Base-by-base conservation (phyloP, 1,140 invertebrate genomes). In the Drosophila pachea region DNA sequence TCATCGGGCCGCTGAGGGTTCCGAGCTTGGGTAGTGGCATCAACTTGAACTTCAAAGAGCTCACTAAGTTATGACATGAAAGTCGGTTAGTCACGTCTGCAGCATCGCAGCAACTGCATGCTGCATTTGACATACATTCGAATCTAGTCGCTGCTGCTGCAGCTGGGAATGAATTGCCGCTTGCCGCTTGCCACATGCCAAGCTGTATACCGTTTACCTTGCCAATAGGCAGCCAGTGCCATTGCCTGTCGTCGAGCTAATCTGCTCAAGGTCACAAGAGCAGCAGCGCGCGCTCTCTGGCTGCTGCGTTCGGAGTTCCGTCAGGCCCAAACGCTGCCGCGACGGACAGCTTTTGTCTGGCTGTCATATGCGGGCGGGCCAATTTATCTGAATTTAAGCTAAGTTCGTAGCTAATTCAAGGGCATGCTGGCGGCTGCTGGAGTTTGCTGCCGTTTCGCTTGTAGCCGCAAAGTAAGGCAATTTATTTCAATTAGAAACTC, bases 401-500 rank as follows among this genome's bases (percentile, higher is more conserved):
- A 86, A 71, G 76, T 71, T 76, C 40, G 58, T 66, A 47, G 81
- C 74, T 76, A 81, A 86, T 86, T 86, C 81, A 86, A 86, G 81
- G 81, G 81, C 81, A 84, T 73, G 72, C 62, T 54, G 67, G 71
- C 45, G 11, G 65, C 56, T 67, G 60, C 49, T 43, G 72, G 38
- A 65, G 73, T 68, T 77, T 40, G 60, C 55, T 52, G 49, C 54
- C 7, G 60, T 59, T 50, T 35, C 14, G 4, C 47, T 16, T 22
- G 42, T 8, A 29, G 32, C 31, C n/a, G 2, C 40, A 52, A 60
- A 61, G n/a, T 35, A 29, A 48, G 58, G 73, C 71, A 86, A 86
- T 86, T 86, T 86, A 86, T 86, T 86, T 86, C 81, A 86, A 86
- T 86, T 86, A 86, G 81, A 81, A 77, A 86, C 76, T 81, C 74